Base-by-base conservation (phyloP, 1,140 invertebrate genomes). In the Venustaconcha ellipsiformis region DNA sequence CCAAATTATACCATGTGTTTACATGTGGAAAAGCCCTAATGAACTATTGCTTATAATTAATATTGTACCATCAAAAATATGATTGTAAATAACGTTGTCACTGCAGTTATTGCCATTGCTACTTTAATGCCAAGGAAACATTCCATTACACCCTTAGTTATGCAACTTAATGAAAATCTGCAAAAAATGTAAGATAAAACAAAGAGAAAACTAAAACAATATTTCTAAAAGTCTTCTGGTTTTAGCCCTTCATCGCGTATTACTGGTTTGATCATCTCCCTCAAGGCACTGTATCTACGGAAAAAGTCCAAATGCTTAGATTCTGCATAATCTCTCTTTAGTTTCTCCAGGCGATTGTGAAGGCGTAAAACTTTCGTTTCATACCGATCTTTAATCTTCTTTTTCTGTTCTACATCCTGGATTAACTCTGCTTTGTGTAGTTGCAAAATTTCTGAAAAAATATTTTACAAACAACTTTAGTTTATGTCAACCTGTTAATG, bases 341-440 rank as follows among this genome's bases (percentile, higher is more conserved):
- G 58, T 59, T 76, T 76, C 1, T 48, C 63, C 17, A 76, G 58
- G 37, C 74, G 59, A 55, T 76, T 76, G 20, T 76, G 69, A 12
- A 76, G 63, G 14, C 74, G 67, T 66, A 76, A 56, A 67, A 76
- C 66, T 48, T 70, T 65, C 20, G 57, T 56, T 59, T 76, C 74
- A 14, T 56, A n/a, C 37, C 71, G 70, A 14, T 76, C 74, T 65
- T 76, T 76, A 15, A 56, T 65, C 63, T 70, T 76, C 57, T 70
- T 65, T 56, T 76, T 76, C 30, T 76, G 68, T 67, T 76, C 74
- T 23, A 76, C 57, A 57, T 76, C 74, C 48, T 63, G 63, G 11
- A 76, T 57, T 20, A 76, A 67, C 62, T 76, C 74, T n/a, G 74
- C 74, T 60, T 76, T 76, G 57, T 76, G 74, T 1, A 76, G 69